Conservation (phyloP, 2,797 vertebrate species). For the Cirrhinus molitorella region DNA sequence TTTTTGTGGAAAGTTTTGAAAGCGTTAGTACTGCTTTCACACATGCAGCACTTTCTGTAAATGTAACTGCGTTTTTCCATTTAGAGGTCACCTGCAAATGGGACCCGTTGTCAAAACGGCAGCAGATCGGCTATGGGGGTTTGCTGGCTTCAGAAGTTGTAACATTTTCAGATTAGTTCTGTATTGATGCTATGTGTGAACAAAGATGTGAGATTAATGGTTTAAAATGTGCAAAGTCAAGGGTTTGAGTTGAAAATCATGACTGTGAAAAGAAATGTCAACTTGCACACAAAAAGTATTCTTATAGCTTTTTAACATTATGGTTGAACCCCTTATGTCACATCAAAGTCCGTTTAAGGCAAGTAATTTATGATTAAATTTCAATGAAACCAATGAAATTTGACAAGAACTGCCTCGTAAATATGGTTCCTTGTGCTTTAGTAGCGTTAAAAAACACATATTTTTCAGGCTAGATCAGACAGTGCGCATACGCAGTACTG, state of each 20-base stretch:
- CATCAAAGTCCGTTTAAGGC: no score
- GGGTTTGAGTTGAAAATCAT: background rate
- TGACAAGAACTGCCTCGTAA: no score
- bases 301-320: no score
- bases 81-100: background rate
- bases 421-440: no score
- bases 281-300: no score
- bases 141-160: background rate
- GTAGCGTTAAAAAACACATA: no score
- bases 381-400: no score
- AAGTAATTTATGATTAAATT: no score
- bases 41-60: constrained; percentile 15
- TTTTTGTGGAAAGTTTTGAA: constrained; percentile 19
- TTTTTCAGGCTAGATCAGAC: no score
- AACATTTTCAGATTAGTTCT: background rate
- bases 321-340: no score
- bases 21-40: constrained; percentile 6
- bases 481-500: no score
- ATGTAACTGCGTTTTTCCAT: background rate
- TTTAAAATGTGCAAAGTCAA: background rate
- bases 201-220: background rate
- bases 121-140: background rate
- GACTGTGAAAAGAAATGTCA: background rate
- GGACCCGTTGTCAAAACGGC: background rate
- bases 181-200: constrained; percentile 16